Evolutionary conservation across 2,113 vertebrate species (phyloP), one percentile per base, ranked within the genome.

Genomic region (Oenanthe melanoleuca): DNA sequence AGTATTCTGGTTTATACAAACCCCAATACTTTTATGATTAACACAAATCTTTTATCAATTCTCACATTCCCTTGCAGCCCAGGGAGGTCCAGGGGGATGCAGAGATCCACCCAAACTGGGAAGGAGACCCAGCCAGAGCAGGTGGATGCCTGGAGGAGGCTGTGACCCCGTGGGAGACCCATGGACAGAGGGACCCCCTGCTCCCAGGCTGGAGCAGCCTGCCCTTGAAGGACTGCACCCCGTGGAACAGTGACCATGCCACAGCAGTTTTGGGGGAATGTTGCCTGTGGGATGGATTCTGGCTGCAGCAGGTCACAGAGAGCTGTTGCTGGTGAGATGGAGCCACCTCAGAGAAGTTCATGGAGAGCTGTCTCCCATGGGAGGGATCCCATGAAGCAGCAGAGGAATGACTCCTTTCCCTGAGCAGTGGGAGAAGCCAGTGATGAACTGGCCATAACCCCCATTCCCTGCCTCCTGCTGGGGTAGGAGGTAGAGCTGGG

Each of bases 231-330:
- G 19, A n/a, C 19, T 29, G 65, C 11, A 23, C 9, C 23, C 53
- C 5, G 0, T 14, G 23, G 18, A 69, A 7, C 28, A 16, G n/a
- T 21, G 78, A 26, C 11, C 29, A 28, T 0, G 0, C 7, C 0
- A 0, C 42, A 26, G 63, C 64, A 69, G 19, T 50, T 11, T n/a
- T 21, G 44, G n/a, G 11, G 53, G 23, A 5, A 37, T 38, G n/a
- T 0, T 47, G 47, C 14, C 34, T 2, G 0, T 38, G 56, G 26
- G n/a, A 38, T 5, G 73, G 73, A 49, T 15, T 47, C 44, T 50
- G 9, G 2, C 5, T 50, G 22, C 34, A 61, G 44, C 56, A 75
- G 44, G 5, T 60, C 8, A 0, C 56, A 75, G 47, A 5, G 45
- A 50, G 37, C 12, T 77, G 17, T 8, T 50, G 22, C 22, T 49